Base-by-base conservation (phyloP, 2,797 vertebrate genomes). In the Cyclopterus lumpus region DNA sequence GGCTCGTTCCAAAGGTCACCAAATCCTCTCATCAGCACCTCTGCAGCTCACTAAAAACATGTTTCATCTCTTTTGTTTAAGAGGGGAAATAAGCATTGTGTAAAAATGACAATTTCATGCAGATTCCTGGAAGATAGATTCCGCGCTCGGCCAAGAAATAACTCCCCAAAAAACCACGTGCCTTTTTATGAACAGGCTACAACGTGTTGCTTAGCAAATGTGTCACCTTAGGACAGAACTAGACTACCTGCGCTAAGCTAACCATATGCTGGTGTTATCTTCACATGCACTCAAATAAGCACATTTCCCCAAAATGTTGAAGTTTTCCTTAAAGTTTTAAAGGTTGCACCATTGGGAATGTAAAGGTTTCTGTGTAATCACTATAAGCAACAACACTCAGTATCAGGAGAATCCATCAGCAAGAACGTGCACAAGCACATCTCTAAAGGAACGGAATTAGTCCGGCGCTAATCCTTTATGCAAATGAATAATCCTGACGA, bases 401-500 rank as follows among this genome's bases (percentile, higher is more conserved):
- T 55, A 73, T 70, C 18, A 49, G 59, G 28, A 28, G 70, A 72
- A 72, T 63, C 53, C 44, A 73, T 69, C 49, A 46, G 22, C 15
- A 54, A 30, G 30, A 68, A 46, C 3, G 8, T 42, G 49, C 24
- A 74, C 14, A 16, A 61, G 68, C 32, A 49, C 22, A 70, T 77
- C 26, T 44, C 53, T 55, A 36, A 20, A 55, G 72, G 12, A 73
- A 70, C 58, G 68, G 20, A 79, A 77, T 85, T 42, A 85, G 53
- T 68, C 54, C 62, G 24, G 53, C 38, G 65, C 58, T 67, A 77
- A 81, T 80, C 53, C 70, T 44, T 75, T 77, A 67, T 79, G 62
- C 73, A 77, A 89, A 86, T 79, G n/a, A 70, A 80, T 53, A 77
- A 79, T 36, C 36, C 42, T 48, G 22, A 76, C 88, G 80, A 71